A percentile compares a stretch with the other conserved stretches of the same genome.
These are phyloP conservation scores for Palloptera scutellata DNA, from an alignment of 2,888 invertebrate genomes.

Conservation along the genomic window DNA sequence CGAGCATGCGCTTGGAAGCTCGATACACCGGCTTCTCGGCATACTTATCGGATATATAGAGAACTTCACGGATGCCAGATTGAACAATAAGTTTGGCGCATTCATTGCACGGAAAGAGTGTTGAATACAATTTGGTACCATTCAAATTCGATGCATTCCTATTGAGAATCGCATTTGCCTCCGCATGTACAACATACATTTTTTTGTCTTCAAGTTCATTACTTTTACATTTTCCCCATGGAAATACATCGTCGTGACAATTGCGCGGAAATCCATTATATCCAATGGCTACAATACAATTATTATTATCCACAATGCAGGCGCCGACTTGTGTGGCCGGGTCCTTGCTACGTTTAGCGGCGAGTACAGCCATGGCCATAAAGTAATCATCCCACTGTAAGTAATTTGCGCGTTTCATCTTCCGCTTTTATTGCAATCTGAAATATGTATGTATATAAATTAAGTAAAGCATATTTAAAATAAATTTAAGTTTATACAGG, in stretches of 20 bases:
- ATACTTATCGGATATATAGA: constrained; percentile 86
- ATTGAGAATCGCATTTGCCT: constrained; percentile 96
- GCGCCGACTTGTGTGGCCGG: constrained; percentile 94
- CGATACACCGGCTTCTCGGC: constrained; percentile 71
- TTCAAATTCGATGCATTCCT: constrained; percentile 81
- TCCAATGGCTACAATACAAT: constrained; percentile 90
- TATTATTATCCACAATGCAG: constrained; percentile 86
- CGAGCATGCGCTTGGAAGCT: constrained; percentile 85
- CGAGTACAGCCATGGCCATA: constrained; percentile 90
- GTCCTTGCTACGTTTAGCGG: constrained; percentile 94
- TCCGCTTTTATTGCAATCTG: not conserved
- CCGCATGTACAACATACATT: constrained; percentile 96
- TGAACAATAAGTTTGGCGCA: constrained; percentile 98
- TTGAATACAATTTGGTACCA: constrained; percentile 86
- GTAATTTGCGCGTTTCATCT: constrained; percentile 71
- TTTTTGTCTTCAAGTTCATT: constrained; percentile 76
- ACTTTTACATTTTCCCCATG: constrained; percentile 78
- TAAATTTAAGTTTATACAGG: too few relatives aligned
- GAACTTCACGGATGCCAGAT: constrained; percentile 81
- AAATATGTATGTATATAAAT: too few relatives aligned
- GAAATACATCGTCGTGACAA: constrained; percentile 86
- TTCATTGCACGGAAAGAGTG: constrained; percentile 95
- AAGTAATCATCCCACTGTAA: constrained; percentile 94
- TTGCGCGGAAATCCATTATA: constrained; percentile 97
- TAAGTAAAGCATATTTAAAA: too few relatives aligned